These are phyloP conservation scores for Smittia aterrima DNA, from an alignment of 2,888 invertebrate genomes.

Conservation along the genomic window DNA sequence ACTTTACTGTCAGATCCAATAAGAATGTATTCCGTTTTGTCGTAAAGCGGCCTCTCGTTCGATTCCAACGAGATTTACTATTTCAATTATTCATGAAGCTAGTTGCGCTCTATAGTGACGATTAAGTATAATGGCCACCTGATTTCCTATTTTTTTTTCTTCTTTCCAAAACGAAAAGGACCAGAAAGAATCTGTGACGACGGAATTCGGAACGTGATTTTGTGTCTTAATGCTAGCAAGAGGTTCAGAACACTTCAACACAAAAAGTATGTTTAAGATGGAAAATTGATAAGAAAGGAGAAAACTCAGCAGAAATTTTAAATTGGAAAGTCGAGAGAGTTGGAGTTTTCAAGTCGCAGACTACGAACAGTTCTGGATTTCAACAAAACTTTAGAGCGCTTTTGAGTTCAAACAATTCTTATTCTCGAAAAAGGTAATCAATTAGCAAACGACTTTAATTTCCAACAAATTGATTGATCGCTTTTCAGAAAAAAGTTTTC, in stretches of 20 bases:
- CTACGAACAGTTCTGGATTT: neutral
- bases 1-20: too few species aligned
- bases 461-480: conserved; percentile 19
- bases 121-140: conserved; percentile 20
- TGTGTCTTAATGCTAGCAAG: neutral
- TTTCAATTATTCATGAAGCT: conserved; percentile 15
- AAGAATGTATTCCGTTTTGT: too few species aligned
- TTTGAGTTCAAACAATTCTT: neutral
- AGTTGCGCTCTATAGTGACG: neutral
- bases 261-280: neutral
- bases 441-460: neutral
- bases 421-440: neutral
- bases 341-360: neutral
- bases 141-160: neutral
- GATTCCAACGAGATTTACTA: too few species aligned
- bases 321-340: neutral
- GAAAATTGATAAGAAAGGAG: neutral
- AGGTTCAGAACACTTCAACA: conserved; percentile 4
- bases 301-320: neutral
- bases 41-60: too few species aligned
- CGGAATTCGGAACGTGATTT: conserved; percentile 17
- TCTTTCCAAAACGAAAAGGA: neutral
- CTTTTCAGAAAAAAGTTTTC: conserved; percentile 10
- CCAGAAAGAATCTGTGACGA: neutral
- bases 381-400: neutral